Conservation (phyloP, 1,140 invertebrate species). For the Octopus bimaculoides region DNA sequence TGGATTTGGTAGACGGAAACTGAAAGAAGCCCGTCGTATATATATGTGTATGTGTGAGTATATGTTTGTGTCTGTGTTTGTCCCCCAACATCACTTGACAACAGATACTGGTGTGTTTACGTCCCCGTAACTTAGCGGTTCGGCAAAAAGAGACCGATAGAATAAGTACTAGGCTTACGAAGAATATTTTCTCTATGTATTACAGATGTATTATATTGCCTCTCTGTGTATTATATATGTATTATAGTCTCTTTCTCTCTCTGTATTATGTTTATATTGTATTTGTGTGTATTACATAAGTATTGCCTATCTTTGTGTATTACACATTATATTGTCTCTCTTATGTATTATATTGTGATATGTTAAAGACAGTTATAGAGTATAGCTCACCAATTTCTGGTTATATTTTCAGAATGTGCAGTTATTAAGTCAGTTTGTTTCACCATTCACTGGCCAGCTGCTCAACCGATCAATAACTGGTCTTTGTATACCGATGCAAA, state of each 20-base stretch:
- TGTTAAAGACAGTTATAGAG: neutral
- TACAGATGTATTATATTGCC: too few species aligned
- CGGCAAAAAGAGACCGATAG: too few species aligned
- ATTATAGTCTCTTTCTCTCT: neutral
- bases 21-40: too few species aligned
- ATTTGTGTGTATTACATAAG: neutral
- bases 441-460: conserved; percentile 83
- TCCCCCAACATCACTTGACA: too few species aligned
- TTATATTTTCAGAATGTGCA: conserved; percentile 70
- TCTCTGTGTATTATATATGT: too few species aligned
- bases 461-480: conserved; percentile 90
- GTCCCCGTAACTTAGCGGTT: too few species aligned
- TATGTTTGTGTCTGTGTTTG: too few species aligned
- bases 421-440: conserved; percentile 92
- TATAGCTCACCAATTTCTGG: neutral
- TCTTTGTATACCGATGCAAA: conserved; percentile 45
- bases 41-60: too few species aligned
- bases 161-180: too few species aligned
- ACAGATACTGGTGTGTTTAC: too few species aligned
- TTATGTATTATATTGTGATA: neutral
- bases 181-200: too few species aligned
- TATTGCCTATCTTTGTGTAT: neutral
- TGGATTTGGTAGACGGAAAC: too few species aligned
- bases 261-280: neutral
- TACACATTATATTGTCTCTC: neutral